Conservation (phyloP, 2,113 vertebrate species). For the Platycercus adscitus region DNA sequence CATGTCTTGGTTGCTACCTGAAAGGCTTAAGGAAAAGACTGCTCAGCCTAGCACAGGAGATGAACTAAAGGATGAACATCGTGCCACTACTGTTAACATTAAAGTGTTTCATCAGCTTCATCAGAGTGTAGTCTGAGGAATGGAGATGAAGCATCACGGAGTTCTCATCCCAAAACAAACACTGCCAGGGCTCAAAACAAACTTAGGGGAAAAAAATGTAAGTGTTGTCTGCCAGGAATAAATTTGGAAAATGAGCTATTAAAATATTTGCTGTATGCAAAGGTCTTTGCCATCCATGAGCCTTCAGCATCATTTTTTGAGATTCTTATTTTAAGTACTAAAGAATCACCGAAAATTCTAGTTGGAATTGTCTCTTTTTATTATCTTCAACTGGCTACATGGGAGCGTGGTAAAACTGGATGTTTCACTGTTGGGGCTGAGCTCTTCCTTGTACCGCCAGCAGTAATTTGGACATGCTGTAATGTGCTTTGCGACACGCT, state of each 20-base stretch:
- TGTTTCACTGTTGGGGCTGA: neutral
- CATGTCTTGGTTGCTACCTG: neutral
- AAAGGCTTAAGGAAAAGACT: neutral
- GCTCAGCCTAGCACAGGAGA: neutral
- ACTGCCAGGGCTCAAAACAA: neutral
- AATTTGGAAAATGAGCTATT: neutral
- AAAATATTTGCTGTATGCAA: neutral
- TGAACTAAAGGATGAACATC: neutral
- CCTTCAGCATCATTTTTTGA: neutral
- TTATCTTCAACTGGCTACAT: neutral
- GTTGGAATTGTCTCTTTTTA: neutral
- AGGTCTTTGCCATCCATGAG: neutral
- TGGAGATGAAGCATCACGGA: neutral
- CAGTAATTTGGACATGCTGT: neutral
- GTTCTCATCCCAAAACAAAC: conserved; percentile 17
- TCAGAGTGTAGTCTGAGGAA: neutral
- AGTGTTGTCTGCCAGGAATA: neutral
- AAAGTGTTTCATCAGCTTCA: neutral
- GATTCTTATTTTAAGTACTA: neutral
- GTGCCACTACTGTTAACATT: neutral
- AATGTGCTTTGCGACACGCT: neutral
- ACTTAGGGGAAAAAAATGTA: neutral
- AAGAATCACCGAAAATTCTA: neutral
- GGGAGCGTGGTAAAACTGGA: neutral
- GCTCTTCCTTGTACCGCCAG: neutral